phyloP scores from a whole-genome alignment of 2,113 vertebrate genomes.

The Suncus etruscus region DNA sequence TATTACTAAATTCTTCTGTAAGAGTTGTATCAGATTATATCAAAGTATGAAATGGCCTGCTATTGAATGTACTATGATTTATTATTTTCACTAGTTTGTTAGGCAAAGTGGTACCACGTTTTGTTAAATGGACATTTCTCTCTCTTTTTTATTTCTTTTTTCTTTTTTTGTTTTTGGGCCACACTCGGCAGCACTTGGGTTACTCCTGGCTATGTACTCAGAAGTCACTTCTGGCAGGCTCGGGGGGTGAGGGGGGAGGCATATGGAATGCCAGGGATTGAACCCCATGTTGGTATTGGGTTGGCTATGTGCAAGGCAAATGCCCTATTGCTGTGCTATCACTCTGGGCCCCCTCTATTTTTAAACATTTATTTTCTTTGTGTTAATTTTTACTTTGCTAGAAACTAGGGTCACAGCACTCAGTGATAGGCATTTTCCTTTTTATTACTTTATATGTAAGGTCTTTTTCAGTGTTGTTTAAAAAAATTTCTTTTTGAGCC shows the following conservation, averaged over 20 bases:
- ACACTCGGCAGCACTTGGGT: no score
- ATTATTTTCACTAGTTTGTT: background rate
- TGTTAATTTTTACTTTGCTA: slow-evolving; percentile 6
- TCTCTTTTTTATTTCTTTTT: no score
- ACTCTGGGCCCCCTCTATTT: background rate
- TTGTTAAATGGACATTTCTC: slow-evolving; percentile 30
- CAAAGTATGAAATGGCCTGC: background rate
- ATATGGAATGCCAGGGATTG: no score
- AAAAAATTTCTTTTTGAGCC: no score
- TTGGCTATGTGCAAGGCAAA: no score
- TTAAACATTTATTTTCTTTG: background rate
- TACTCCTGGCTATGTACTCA: no score
- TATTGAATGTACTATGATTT: background rate
- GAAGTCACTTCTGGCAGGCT: no score
- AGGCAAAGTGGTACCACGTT: background rate
- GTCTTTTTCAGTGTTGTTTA: no score
- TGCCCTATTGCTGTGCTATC: background rate
- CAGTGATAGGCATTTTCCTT: background rate
- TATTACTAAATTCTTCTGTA: background rate
- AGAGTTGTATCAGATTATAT: background rate
- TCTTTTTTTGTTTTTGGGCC: no score
- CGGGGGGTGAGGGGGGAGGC: no score
- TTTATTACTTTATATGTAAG: background rate
- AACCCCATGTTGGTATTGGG: no score
- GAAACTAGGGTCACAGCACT: slow-evolving; percentile 12